A percentile compares a stretch with the other conserved stretches of the same genome.
These are phyloP conservation scores for Megalopta genalis DNA, from an alignment of 1,140 invertebrate species.

Conservation along the genomic window DNA sequence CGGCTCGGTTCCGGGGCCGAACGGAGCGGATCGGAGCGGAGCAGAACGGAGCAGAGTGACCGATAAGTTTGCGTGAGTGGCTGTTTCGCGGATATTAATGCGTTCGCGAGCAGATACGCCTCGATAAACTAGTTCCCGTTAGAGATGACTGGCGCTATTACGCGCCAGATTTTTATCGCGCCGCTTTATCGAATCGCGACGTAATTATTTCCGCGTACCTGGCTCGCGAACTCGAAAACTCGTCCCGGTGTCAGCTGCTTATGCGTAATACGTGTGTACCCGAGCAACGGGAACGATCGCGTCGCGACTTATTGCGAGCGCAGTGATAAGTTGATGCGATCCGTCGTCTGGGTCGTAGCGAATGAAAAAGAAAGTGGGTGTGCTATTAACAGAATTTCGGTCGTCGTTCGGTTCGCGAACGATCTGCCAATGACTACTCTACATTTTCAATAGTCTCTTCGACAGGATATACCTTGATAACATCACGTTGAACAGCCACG, in stretches of 20 bases:
- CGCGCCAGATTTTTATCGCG: constrained; percentile 49
- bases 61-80: constrained; percentile 35
- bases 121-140: constrained; percentile 61
- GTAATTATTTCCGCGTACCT: constrained; percentile 63
- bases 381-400: neutral
- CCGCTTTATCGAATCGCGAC: constrained; percentile 54
- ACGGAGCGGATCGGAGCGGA: too few relatives aligned
- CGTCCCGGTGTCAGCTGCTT: neutral
- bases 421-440: neutral
- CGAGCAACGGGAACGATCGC: neutral
- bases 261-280: neutral
- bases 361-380: neutral
- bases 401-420: neutral
- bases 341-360: neutral
- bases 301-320: neutral
- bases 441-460: neutral
- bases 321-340: neutral
- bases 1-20: too few relatives aligned
- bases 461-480: neutral
- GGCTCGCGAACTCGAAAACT: neutral
- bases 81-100: constrained; percentile 52
- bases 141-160: constrained; percentile 63
- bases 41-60: neutral
- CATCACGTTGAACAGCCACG: too few relatives aligned
- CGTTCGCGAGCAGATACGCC: constrained; percentile 38